These are phyloP conservation scores for Oncorhynchus keta DNA, from an alignment of 2,113 vertebrate genomes.

Conservation along the genomic window DNA sequence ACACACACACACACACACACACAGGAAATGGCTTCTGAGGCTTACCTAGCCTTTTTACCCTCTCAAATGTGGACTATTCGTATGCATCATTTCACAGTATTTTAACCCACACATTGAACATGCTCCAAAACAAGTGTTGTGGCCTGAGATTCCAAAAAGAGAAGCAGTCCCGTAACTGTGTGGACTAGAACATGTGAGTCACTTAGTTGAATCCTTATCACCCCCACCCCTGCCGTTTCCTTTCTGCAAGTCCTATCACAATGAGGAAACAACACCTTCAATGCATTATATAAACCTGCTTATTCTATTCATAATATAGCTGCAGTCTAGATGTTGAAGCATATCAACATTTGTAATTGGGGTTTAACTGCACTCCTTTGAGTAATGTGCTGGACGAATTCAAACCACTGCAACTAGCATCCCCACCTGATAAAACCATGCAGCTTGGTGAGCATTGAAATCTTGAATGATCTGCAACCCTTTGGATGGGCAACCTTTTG, in stretches of 20 bases:
- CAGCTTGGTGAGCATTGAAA: not conserved
- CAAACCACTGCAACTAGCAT: too few relatives aligned
- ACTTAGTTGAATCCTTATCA: not conserved
- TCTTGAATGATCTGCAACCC: not conserved
- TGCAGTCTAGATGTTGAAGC: too few relatives aligned
- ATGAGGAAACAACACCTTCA: too few relatives aligned
- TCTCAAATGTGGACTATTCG: not conserved
- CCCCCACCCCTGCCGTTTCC: too few relatives aligned
- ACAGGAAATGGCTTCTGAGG: not conserved
- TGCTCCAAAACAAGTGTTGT: not conserved
- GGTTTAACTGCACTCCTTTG: too few relatives aligned
- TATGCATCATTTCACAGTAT: slow-evolving; percentile 18
- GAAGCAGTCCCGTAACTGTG: not conserved
- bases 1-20: not conserved
- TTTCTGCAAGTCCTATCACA: too few relatives aligned
- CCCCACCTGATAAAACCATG: not conserved
- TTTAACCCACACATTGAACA: slow-evolving; percentile 36
- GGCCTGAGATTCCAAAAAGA: slow-evolving; percentile 1
- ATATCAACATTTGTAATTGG: too few relatives aligned
- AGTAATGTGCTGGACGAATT: too few relatives aligned
- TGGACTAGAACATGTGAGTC: slow-evolving; percentile 39
- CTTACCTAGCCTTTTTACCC: not conserved
- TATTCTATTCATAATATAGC: too few relatives aligned
- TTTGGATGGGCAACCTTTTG: not conserved
- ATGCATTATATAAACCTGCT: too few relatives aligned